A percentile compares a stretch with the other conserved stretches of the same genome.
phyloP scores from a whole-genome alignment of 2,797 vertebrate species.

The Danio jaintianensis region DNA sequence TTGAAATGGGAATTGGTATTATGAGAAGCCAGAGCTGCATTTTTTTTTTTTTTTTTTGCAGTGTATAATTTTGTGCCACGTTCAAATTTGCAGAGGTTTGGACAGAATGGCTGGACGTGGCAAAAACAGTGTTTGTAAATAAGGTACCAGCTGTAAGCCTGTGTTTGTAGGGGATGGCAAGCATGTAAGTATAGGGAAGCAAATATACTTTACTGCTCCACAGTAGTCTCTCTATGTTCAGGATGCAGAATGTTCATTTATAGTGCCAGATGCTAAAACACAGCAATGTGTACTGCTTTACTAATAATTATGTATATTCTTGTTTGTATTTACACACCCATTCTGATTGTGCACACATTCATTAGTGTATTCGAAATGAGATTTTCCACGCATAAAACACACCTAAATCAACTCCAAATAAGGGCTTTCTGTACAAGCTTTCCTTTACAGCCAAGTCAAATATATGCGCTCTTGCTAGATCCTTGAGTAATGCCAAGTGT shows the following conservation, averaged over 20 bases:
- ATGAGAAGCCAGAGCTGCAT: conserved; percentile 28
- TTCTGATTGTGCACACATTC: no score
- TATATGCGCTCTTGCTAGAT: no score
- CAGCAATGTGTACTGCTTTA: no score
- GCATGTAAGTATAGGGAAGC: conserved; percentile 28
- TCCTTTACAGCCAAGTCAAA: no score
- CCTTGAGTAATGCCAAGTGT: no score
- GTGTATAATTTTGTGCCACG: conserved; percentile 34
- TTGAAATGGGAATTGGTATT: conserved; percentile 30
- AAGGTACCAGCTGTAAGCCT: conserved; percentile 15
- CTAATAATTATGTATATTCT: no score
- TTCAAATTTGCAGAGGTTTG: conserved; percentile 16
- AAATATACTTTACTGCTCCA: conserved; percentile 1
- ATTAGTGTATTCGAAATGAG: no score
- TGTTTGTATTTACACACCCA: no score
- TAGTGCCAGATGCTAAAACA: background rate
- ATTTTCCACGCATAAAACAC: no score
- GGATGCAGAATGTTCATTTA: background rate
- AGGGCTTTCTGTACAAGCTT: no score
- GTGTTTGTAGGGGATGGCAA: conserved; percentile 13
- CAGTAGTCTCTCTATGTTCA: background rate
- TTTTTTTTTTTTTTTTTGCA: conserved; percentile 26
- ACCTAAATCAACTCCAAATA: no score
- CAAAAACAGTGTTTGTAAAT: conserved; percentile 33
- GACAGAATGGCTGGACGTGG: conserved; percentile 1